A percentile compares a stretch with the other conserved stretches of the same genome.
Conservation (phyloP, 2,797 vertebrate species). For the Coluber constrictor region DNA sequence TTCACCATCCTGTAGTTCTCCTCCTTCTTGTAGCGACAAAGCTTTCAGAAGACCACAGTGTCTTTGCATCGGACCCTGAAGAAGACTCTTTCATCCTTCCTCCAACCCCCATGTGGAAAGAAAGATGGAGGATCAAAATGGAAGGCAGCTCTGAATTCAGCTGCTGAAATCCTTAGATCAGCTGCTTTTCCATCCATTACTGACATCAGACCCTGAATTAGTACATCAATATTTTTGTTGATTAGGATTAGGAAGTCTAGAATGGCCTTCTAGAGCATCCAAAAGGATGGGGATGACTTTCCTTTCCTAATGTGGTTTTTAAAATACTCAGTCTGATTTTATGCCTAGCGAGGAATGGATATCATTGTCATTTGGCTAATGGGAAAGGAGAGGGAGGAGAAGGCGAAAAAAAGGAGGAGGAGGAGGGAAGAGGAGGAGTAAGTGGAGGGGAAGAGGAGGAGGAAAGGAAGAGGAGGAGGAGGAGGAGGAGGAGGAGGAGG, state of each 20-base stretch:
- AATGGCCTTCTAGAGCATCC: neutral
- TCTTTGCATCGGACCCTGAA: neutral
- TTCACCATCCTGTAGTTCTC: neutral
- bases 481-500: no score
- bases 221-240: neutral
- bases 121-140: neutral
- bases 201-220: neutral
- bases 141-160: neutral
- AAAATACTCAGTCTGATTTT: neutral
- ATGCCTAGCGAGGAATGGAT: neutral
- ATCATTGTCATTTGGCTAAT: neutral
- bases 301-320: neutral
- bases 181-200: neutral
- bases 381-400: no score
- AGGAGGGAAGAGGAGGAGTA: no score
- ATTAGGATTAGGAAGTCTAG: neutral
- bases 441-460: no score
- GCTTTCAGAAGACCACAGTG: neutral
- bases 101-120: neutral
- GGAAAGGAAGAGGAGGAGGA: no score
- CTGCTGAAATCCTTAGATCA: neutral
- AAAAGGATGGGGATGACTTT: neutral
- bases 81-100: neutral
- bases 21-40: neutral
- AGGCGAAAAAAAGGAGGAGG: no score